Evolutionary conservation across 2,113 vertebrate genomes (phyloP), one percentile per base, ranked within the genome.

Genomic region (Lycaon pictus): DNA sequence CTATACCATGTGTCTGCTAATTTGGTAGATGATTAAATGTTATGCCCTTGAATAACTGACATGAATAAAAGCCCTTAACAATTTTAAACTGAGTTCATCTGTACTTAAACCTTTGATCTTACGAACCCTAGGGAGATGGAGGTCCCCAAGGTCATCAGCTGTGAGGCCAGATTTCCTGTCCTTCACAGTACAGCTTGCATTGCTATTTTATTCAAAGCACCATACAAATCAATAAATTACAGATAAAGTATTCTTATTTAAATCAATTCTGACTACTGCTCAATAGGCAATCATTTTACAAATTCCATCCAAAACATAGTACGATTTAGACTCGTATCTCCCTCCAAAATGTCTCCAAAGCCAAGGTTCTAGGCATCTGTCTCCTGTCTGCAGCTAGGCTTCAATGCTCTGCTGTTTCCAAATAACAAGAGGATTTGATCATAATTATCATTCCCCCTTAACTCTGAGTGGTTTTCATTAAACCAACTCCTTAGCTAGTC

Each of bases 391-490:
- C 4, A 88, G 17, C 35, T 29, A 9, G 2, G 27, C 13, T 35
- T 85, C 67, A 48, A 6, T 10, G 4, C 29, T 60, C 71, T 65
- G 25, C 48, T 82, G 16, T 60, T 79, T 51, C 58, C 74, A 72
- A 5, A 7, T 37, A 93, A 77, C 15, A 90, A 85, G 37, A 72
- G 17, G 19, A 72, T 5, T 53, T 76, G 7, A 87, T 83, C 6
- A 43, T 88, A 93, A 58, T 51, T 7, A 89, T 65, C 55, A 60
- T 51, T 71, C 81, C 6, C 35, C 35, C 25, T 91, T 23, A 27
- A 63, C 37, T 92, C 35, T 67, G 65, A 97, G 60, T 65, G 55
- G 13, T 51, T 97, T 74, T 53, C 37, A 92, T 93, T 87, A 77
- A 93, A 86, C 23, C 58, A 67, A 77, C 22, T 77, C 35, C 25